Evolutionary conservation across 2,888 invertebrate genomes (phyloP).

Genomic region (Tholera decimalis): DNA sequence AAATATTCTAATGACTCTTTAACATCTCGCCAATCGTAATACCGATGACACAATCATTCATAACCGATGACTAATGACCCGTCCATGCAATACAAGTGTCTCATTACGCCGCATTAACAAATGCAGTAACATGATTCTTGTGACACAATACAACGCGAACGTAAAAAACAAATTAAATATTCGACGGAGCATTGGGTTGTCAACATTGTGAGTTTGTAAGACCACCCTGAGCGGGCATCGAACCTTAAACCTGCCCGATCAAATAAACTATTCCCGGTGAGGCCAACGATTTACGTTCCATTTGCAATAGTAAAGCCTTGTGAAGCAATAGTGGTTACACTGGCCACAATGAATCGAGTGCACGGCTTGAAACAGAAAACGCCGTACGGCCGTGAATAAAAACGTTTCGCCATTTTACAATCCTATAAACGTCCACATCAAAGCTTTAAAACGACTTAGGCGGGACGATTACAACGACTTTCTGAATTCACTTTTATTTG

Average conservation of each 20-base stretch:
- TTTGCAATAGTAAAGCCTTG: conserved; percentile 72
- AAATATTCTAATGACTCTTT: conserved; percentile 53
- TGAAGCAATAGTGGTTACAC: conserved; percentile 69
- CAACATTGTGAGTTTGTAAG: conserved; percentile 65
- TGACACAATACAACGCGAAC: conserved; percentile 44
- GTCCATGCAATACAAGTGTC: conserved; percentile 61
- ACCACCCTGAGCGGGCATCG: conserved; percentile 79
- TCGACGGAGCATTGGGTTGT: conserved; percentile 66
- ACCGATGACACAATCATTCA: conserved; percentile 67
- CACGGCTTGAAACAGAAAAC: conserved; percentile 70
- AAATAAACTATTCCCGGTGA: conserved; percentile 79
- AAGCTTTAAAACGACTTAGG: conserved; percentile 69
- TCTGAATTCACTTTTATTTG: conserved; percentile 59
- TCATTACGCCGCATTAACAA: conserved; percentile 64
- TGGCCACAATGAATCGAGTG: conserved; percentile 68
- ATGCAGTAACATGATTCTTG: conserved; percentile 64
- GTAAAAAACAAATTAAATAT: conserved; percentile 59
- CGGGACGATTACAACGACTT: conserved; percentile 55
- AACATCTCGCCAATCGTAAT: conserved; percentile 50
- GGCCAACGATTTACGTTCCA: conserved; percentile 77
- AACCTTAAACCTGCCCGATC: conserved; percentile 75
- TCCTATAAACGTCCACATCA: conserved; percentile 79
- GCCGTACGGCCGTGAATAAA: conserved; percentile 73
- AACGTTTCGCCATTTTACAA: conserved; percentile 78
- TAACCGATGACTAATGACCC: conserved; percentile 61